Evolutionary conservation across 2,888 invertebrate species (phyloP).

Genomic region (Hartigia nigra): DNA sequence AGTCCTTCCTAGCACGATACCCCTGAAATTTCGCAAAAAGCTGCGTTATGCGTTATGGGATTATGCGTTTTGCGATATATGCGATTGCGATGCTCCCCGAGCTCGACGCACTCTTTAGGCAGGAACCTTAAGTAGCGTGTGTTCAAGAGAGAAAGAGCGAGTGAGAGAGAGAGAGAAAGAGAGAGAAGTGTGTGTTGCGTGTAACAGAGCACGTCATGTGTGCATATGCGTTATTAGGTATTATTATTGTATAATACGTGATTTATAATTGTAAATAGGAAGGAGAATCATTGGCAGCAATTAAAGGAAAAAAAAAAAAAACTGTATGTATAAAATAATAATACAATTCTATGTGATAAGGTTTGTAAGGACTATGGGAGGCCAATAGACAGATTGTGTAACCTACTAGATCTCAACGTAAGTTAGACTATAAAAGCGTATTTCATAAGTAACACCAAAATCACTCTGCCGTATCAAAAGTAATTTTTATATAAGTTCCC

Average conservation of each 20-base stretch:
- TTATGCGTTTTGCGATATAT: neutral
- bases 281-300: constrained; percentile 54
- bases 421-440: constrained; percentile 44
- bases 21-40: neutral
- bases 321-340: constrained; percentile 48
- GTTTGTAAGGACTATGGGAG: constrained; percentile 58
- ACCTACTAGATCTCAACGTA: constrained; percentile 63
- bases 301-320: constrained; percentile 35
- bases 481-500: constrained; percentile 64
- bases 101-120: neutral
- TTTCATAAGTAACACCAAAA: constrained; percentile 64
- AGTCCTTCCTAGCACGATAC: neutral
- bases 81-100: neutral
- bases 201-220: constrained; percentile 4
- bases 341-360: constrained; percentile 47
- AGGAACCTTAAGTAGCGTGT: neutral
- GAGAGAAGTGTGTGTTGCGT: constrained; percentile 35
- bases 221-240: constrained; percentile 39
- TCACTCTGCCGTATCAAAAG: constrained; percentile 59
- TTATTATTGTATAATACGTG: constrained; percentile 59
- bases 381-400: constrained; percentile 57
- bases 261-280: constrained; percentile 62
- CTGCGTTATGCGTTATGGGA: neutral
- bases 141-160: constrained; percentile 17
- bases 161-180: constrained; percentile 24